Percentiles rank a stretch among this genome's conserved stretches.
Evolutionary conservation across 2,888 invertebrate species (phyloP).

Genomic region (Tipula unca): DNA sequence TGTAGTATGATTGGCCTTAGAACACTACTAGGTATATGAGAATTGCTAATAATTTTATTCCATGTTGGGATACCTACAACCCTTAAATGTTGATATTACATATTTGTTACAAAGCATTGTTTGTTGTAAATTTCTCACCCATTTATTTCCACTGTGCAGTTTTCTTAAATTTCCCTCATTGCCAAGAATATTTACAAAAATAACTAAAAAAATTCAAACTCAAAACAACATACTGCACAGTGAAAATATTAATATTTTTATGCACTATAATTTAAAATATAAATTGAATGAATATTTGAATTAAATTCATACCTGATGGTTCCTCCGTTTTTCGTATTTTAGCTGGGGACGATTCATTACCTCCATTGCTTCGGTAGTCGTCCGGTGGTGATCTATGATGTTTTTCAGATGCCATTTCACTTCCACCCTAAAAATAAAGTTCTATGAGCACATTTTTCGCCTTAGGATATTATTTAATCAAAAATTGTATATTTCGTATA

Average conservation of each 20-base stretch:
- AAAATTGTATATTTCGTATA: not conserved
- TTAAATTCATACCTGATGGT: constrained; percentile 25
- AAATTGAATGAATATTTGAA: not conserved
- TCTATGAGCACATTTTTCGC: not conserved
- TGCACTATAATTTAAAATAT: not conserved
- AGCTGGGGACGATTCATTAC: constrained; percentile 22
- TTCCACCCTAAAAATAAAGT: constrained; percentile 24
- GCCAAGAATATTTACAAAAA: not conserved
- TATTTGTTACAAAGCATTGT: too few relatives aligned
- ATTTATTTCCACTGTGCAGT: not conserved
- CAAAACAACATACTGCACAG: constrained; percentile 14
- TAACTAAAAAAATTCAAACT: not conserved
- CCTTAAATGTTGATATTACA: too few relatives aligned
- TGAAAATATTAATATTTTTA: not conserved
- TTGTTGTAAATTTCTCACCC: not conserved
- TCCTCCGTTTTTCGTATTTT: constrained; percentile 25
- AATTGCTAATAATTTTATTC: too few relatives aligned
- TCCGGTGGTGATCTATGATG: constrained; percentile 23
- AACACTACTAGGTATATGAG: too few relatives aligned
- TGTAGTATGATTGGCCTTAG: too few relatives aligned
- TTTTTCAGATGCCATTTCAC: constrained; percentile 21
- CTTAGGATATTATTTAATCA: not conserved
- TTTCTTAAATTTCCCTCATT: not conserved
- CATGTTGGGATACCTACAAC: too few relatives aligned
- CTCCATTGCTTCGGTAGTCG: constrained; percentile 22